phyloP scores from a whole-genome alignment of 2,888 invertebrate species.

The Polydrusus tereticollis region DNA sequence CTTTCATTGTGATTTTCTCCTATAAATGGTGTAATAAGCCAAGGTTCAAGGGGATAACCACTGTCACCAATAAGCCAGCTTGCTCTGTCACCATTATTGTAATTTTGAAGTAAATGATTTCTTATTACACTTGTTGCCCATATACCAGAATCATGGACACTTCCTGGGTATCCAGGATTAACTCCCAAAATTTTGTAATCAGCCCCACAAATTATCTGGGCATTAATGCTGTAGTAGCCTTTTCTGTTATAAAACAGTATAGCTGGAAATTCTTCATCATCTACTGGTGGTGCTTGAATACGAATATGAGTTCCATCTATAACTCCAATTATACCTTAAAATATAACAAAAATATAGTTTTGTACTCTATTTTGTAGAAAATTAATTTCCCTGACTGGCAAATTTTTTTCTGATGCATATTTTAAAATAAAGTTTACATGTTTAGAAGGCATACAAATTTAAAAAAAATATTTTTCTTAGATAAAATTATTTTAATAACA shows the following conservation, averaged over 20 bases:
- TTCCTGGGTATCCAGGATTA: slow-evolving; percentile 18
- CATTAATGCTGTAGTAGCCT: slow-evolving; percentile 20
- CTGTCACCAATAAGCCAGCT: slow-evolving; percentile 8
- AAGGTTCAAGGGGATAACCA: slow-evolving; percentile 4
- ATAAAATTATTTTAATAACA: no score
- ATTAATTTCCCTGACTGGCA: no score
- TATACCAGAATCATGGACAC: slow-evolving; percentile 11
- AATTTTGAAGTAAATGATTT: background rate
- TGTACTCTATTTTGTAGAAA: background rate
- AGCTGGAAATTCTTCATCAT: slow-evolving; percentile 4
- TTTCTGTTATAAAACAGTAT: slow-evolving; percentile 13
- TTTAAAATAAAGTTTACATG: no score
- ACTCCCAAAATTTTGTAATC: slow-evolving; percentile 19
- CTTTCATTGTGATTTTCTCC: background rate
- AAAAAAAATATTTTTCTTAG: no score
- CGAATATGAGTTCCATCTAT: background rate
- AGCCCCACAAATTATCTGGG: slow-evolving; percentile 20
- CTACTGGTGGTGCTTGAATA: background rate
- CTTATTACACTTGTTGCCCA: slow-evolving; percentile 6
- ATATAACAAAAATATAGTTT: background rate
- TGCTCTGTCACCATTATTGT: background rate
- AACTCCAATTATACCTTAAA: background rate
- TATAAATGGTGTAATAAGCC: slow-evolving; percentile 5
- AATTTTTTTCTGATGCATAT: no score
- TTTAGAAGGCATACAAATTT: no score